These are phyloP conservation scores for Chloroceryle inda DNA, from an alignment of 2,797 vertebrate genomes.

Conservation along the genomic window DNA sequence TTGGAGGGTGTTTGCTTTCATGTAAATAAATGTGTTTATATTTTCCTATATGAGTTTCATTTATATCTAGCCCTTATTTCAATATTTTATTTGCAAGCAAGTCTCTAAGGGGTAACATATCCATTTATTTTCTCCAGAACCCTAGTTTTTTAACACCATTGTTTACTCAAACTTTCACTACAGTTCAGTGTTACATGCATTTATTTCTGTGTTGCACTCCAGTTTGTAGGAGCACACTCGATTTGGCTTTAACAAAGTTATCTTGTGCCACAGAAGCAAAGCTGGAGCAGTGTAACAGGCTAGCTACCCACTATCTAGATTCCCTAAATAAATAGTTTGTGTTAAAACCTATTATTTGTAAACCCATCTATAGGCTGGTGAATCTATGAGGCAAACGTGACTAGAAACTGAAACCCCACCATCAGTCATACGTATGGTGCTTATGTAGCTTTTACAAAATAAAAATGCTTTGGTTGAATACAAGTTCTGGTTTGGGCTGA, in stretches of 20 bases:
- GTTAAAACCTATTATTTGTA: not conserved
- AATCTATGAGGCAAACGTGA: not conserved
- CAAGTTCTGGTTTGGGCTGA: not conserved
- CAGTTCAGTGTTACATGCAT: not conserved
- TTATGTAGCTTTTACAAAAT: not conserved
- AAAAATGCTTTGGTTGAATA: not conserved
- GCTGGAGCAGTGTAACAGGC: not conserved
- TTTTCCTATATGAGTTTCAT: not conserved
- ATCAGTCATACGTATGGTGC: not conserved
- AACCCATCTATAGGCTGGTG: not conserved
- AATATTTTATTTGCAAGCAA: not conserved
- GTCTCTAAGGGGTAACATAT: not conserved
- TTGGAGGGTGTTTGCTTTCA: not conserved
- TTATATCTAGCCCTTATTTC: not conserved
- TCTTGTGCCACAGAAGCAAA: not conserved
- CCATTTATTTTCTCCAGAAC: not conserved
- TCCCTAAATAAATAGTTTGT: not conserved
- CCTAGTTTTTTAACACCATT: fast-evolving
- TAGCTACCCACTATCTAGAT: not conserved
- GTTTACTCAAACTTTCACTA: not conserved
- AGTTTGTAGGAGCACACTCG: not conserved
- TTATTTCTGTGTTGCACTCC: not conserved
- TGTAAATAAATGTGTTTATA: not conserved
- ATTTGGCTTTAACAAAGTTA: not conserved
- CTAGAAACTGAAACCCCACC: not conserved